These are phyloP conservation scores for Melanchra persicariae DNA, from an alignment of 2,888 invertebrate genomes.

Conservation along the genomic window DNA sequence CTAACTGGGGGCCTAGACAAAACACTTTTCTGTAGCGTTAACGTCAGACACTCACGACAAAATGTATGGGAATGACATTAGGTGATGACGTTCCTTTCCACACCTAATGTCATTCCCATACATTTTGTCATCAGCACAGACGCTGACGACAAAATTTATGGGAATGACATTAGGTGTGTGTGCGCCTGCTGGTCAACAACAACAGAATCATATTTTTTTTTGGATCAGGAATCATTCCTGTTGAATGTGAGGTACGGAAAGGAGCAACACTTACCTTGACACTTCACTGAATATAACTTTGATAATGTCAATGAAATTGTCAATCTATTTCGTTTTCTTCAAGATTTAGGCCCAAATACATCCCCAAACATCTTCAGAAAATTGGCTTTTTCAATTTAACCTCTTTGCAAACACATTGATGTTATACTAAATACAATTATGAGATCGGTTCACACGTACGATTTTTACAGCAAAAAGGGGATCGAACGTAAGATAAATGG, in stretches of 20 bases:
- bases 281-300: neutral
- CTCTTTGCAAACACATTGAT: conserved; percentile 45
- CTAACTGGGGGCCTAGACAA: too few species aligned
- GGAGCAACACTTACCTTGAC: neutral
- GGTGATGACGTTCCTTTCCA: too few species aligned
- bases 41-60: too few species aligned
- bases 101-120: too few species aligned
- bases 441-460: conserved; percentile 65
- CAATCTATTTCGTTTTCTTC: conserved; percentile 22
- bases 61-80: too few species aligned
- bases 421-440: conserved; percentile 64
- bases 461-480: conserved; percentile 63
- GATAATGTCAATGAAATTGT: conserved; percentile 1
- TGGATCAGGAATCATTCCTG: too few species aligned
- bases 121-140: too few species aligned
- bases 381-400: conserved; percentile 55
- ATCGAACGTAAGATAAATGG: conserved; percentile 69
- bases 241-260: neutral
- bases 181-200: too few species aligned
- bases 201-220: too few species aligned
- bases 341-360: conserved; percentile 13
- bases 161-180: too few species aligned
- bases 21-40: too few species aligned
- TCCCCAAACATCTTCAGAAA: conserved; percentile 39
- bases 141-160: too few species aligned